Conservation (phyloP, 2,888 invertebrate species). For the Parnassius apollo region DNA sequence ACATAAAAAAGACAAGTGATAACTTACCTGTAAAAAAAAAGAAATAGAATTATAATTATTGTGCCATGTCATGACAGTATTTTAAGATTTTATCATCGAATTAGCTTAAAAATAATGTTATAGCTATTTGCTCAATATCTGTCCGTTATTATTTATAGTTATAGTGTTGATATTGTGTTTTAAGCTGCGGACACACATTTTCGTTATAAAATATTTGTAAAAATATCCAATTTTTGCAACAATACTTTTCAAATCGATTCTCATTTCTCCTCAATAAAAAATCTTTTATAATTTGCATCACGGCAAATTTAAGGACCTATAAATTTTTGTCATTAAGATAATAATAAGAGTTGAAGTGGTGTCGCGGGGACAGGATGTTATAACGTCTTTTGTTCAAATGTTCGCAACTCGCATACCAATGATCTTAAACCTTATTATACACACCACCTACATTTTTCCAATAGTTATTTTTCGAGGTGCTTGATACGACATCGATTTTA, state of each 20-base stretch:
- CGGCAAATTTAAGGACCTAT: conserved; percentile 75
- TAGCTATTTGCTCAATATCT: conserved; percentile 34
- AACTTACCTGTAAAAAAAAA: conserved; percentile 42
- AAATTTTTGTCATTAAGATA: conserved; percentile 79
- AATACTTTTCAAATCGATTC: conserved; percentile 30
- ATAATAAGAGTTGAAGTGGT: conserved; percentile 71
- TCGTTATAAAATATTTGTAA: conserved; percentile 16
- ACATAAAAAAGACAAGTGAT: conserved; percentile 28
- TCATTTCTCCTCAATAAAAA: conserved; percentile 52
- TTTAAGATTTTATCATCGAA: conserved; percentile 36
- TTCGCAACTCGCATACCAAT: conserved; percentile 74
- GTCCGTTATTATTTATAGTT: conserved; percentile 33
- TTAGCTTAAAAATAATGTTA: conserved; percentile 36
- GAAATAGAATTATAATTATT: conserved; percentile 28
- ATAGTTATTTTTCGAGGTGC: conserved; percentile 44
- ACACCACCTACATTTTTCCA: conserved; percentile 48
- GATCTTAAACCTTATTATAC: conserved; percentile 50
- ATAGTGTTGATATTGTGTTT: conserved; percentile 26
- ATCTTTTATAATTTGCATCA: conserved; percentile 69
- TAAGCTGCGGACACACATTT: conserved; percentile 24
- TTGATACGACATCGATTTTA: conserved; percentile 27
- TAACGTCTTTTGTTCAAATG: conserved; percentile 76
- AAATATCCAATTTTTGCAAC: conserved; percentile 28
- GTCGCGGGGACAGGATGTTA: conserved; percentile 76
- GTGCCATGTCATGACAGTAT: conserved; percentile 24